Evolutionary conservation across 2,797 vertebrate species (phyloP), one percentile per base, ranked within the genome.

Genomic region (Anguilla obscura): DNA sequence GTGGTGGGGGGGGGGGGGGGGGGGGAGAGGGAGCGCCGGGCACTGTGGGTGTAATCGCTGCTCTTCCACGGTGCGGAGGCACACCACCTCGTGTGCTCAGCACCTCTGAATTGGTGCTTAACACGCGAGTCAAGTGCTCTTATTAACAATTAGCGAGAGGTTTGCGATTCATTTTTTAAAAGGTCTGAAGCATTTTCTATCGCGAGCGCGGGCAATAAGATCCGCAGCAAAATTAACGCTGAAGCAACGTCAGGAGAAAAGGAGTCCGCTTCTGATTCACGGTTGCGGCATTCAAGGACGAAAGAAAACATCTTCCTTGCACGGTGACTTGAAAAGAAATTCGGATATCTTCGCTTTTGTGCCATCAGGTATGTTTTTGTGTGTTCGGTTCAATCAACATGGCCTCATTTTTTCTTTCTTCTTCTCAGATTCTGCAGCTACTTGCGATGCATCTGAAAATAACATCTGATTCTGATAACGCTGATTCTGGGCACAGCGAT

Each of bases 31-130:
- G 27, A 71, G n/a, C 18, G 30, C 63, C 30, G 33, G 83, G 50
- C 10, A 36, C 48, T 56, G 50, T 66, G 83, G 63, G 82, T 63
- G 33, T 83, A 88, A 76, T 88, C 48, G 16, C 27, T 6, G 33
- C 83, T 36, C 24, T 16, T 18, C 87, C 40, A 18, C 82, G 45
- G 0, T 27, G 80, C n/a, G 30, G 24, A n/a, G 50, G 52, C 24
- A 82, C 60, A 45, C 18, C 60, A 10, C 48, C 63, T 9, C 63
- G 21, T 9, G 84, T 56, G 56, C 56, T 85, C 54, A 30, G 24
- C 36, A 36, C 87, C 83, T 88, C 85, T 88, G 85, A 9, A 86
- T 33, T 36, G 76, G 56, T 85, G 74, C 85, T 88, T 88, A 88
- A 86, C 45, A 84, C 58, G 5, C 18, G 87, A 88, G 85, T 88